Evolutionary conservation across 2,888 invertebrate genomes (phyloP).

Genomic region (Conchocele bisecta): DNA sequence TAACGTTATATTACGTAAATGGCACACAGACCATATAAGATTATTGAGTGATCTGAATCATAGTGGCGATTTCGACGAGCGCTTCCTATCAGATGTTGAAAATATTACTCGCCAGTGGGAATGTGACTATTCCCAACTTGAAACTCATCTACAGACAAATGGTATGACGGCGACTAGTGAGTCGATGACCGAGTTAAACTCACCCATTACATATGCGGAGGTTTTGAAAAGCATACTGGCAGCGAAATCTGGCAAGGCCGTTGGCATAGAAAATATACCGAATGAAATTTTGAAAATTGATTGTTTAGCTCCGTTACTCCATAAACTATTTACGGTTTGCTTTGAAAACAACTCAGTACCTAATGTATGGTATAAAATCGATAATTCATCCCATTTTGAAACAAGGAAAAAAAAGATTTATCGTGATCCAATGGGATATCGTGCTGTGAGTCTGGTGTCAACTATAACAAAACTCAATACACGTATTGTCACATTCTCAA

Average conservation of each 20-base stretch:
- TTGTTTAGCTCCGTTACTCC: background rate
- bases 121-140: background rate
- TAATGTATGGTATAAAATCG: conserved; percentile 7
- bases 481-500: background rate
- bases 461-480: conserved; percentile 13
- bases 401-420: conserved; percentile 3
- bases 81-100: conserved; percentile 9
- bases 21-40: background rate
- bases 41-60: background rate
- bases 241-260: conserved; percentile 2
- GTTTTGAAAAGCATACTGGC: background rate
- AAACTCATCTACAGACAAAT: background rate
- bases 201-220: background rate
- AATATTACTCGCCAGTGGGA: background rate
- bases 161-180: background rate
- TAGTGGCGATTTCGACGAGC: background rate
- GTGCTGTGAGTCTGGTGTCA: conserved; percentile 13
- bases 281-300: conserved; percentile 15
- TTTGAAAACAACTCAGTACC: conserved; percentile 10
- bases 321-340: conserved; percentile 9
- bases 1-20: background rate
- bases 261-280: conserved; percentile 19
- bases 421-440: conserved; percentile 7
- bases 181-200: conserved; percentile 1
- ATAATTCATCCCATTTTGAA: conserved; percentile 22